Conservation (phyloP, 1,140 invertebrate genomes). For the Zaprionus inermis region DNA sequence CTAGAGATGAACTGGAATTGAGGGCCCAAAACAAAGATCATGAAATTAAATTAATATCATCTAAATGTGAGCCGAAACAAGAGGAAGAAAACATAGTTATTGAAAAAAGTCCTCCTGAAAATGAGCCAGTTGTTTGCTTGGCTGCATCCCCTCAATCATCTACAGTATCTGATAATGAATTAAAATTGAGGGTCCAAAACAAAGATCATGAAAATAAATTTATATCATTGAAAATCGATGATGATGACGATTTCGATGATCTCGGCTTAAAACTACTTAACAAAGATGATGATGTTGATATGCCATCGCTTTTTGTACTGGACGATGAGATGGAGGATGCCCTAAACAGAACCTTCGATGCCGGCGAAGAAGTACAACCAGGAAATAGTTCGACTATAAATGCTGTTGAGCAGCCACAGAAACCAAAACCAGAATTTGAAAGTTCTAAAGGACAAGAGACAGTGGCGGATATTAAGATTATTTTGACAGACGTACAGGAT, state of each 20-base stretch:
- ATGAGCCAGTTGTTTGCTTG: not conserved
- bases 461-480: slow-evolving; percentile 35
- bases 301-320: slow-evolving; percentile 43
- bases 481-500: slow-evolving; percentile 41
- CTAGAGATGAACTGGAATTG: too few species aligned
- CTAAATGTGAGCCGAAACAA: not conserved
- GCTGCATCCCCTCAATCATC: not conserved
- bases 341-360: slow-evolving; percentile 58
- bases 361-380: slow-evolving; percentile 6
- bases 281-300: slow-evolving; percentile 37
- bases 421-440: slow-evolving; percentile 1
- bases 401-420: not conserved
- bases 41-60: too few species aligned
- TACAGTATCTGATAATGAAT: not conserved
- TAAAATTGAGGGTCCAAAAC: not conserved
- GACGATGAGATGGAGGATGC: slow-evolving; percentile 40
- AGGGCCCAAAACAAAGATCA: not conserved
- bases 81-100: not conserved
- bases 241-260: slow-evolving; percentile 39
- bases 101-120: not conserved
- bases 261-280: slow-evolving; percentile 44
- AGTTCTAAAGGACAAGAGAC: slow-evolving; percentile 13
- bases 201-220: not conserved
- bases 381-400: not conserved
- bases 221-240: not conserved